Conservation (phyloP, 1,140 invertebrate species). For the Lepidurus arcticus region DNA sequence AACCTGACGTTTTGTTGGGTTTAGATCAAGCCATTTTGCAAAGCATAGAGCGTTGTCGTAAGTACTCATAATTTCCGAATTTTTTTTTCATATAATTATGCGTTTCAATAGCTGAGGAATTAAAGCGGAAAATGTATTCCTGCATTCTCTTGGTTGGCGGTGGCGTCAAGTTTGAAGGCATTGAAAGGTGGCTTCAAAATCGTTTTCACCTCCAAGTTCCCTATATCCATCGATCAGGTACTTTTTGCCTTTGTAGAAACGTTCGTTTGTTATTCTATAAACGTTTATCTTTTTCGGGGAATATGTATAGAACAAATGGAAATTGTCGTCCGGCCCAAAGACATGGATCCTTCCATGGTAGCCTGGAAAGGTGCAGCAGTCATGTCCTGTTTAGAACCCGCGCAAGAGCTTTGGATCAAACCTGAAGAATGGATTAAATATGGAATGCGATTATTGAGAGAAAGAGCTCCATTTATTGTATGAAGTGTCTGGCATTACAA, state of each 20-base stretch:
- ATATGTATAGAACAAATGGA: conserved; percentile 61
- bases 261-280: neutral
- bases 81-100: conserved; percentile 29
- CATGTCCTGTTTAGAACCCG: conserved; percentile 84
- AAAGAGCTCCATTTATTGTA: conserved; percentile 57
- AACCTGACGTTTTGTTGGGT: conserved; percentile 56
- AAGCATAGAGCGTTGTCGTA: conserved; percentile 83
- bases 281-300: neutral
- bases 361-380: conserved; percentile 92
- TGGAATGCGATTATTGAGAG: conserved; percentile 77
- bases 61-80: conserved; percentile 38
- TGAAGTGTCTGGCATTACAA: conserved; percentile 39
- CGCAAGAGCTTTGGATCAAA: conserved; percentile 87
- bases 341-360: conserved; percentile 81
- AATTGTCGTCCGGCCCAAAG: conserved; percentile 75
- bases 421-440: conserved; percentile 77
- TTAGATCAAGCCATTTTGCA: conserved; percentile 85
- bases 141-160: conserved; percentile 87
- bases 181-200: conserved; percentile 82
- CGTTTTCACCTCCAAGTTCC: conserved; percentile 76
- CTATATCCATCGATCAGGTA: conserved; percentile 62
- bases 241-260: neutral
- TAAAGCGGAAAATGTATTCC: conserved; percentile 90
- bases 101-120: conserved; percentile 61
- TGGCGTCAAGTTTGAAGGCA: conserved; percentile 78